Percentiles rank a stretch among this genome's conserved stretches.
These are phyloP conservation scores for Entomobrya proxima DNA, from an alignment of 2,888 invertebrate genomes.

Conservation along the genomic window DNA sequence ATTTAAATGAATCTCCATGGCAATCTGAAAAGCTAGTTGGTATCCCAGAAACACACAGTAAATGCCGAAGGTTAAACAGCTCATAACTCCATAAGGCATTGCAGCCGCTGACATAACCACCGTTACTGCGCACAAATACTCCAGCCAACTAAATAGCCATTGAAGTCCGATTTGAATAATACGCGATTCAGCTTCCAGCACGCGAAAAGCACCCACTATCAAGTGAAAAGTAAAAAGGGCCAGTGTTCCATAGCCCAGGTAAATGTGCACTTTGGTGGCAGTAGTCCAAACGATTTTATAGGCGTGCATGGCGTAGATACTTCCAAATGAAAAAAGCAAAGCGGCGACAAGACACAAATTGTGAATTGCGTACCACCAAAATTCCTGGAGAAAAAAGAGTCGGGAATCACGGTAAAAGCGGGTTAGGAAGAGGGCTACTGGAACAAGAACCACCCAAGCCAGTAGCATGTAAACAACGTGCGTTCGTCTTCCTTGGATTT, in stretches of 20 bases:
- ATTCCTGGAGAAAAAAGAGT: constrained; percentile 65
- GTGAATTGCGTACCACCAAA: constrained; percentile 66
- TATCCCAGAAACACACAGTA: constrained; percentile 25
- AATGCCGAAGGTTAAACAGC: constrained; percentile 11
- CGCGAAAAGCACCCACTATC: no score
- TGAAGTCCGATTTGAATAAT: constrained; percentile 53
- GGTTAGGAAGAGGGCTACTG: constrained; percentile 31
- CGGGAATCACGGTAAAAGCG: constrained; percentile 61
- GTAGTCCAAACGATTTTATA: background rate
- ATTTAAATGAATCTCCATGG: constrained; percentile 41
- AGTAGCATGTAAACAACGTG: constrained; percentile 54
- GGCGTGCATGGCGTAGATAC: constrained; percentile 38
- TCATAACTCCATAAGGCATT: constrained; percentile 14
- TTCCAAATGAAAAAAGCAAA: constrained; percentile 46
- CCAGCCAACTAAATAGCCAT: constrained; percentile 49
- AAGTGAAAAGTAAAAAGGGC: constrained; percentile 41
- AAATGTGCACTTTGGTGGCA: constrained; percentile 23
- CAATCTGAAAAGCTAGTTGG: constrained; percentile 14
- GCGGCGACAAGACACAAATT: constrained; percentile 38
- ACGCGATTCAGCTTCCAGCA: background rate
- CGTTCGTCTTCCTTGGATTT: constrained; percentile 48
- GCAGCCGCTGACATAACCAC: background rate
- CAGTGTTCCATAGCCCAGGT: constrained; percentile 32
- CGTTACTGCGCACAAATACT: constrained; percentile 39
- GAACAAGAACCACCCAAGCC: constrained; percentile 51